Conservation (phyloP, 2,113 vertebrate genomes). For the Antechinus flavipes region DNA sequence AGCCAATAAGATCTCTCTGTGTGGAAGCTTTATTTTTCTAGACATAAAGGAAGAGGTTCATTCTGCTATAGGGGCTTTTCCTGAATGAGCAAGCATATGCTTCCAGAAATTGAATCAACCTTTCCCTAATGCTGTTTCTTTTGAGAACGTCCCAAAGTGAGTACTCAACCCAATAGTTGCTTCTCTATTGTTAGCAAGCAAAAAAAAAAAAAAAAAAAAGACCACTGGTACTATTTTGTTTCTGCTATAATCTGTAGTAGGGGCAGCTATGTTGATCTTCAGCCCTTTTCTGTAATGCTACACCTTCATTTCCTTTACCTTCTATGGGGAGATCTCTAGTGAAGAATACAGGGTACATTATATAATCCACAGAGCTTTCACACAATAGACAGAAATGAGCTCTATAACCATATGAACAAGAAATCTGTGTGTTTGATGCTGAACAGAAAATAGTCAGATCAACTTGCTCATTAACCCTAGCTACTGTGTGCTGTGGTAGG, state of each 20-base stretch:
- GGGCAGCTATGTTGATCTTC: not conserved
- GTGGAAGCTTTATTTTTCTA: not conserved
- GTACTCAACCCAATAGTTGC: not conserved
- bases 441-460: not conserved
- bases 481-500: not conserved
- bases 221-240: not conserved
- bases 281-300: not conserved
- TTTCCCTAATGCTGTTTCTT: not conserved
- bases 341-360: not conserved
- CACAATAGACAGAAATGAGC: not conserved
- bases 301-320: not conserved
- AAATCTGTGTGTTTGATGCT: not conserved
- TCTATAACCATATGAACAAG: not conserved
- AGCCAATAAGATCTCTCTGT: not conserved
- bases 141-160: not conserved
- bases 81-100: not conserved
- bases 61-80: not conserved
- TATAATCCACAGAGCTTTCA: not conserved
- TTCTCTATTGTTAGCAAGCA: not conserved
- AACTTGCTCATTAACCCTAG: not conserved
- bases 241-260: not conserved
- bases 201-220: too few species aligned
- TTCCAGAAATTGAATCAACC: not conserved
- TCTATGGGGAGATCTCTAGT: not conserved
- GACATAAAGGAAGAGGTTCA: not conserved